Percentiles rank a stretch among this genome's conserved stretches.
Conservation (phyloP, 2,113 vertebrate species). For the Diphyllodes magnificus region DNA sequence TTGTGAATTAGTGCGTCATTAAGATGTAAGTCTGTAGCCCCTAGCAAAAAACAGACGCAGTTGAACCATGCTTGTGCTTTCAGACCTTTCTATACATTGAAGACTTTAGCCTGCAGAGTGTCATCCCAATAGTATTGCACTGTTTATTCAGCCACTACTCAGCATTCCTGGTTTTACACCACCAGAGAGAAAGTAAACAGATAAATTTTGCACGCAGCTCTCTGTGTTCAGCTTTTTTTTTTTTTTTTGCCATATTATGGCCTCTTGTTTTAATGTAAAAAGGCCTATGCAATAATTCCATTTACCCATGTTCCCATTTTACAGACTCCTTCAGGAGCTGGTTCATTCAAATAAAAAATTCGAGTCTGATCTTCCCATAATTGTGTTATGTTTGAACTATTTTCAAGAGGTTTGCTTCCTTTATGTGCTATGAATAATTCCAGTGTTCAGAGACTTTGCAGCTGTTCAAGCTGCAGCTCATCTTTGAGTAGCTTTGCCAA, state of each 20-base stretch:
- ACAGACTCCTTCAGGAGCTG: neutral
- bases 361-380: neutral
- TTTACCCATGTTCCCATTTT: neutral
- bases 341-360: slow-evolving; percentile 18
- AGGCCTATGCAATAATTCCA: neutral
- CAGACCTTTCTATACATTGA: neutral
- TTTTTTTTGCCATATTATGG: neutral
- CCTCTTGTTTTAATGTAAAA: neutral
- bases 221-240: neutral
- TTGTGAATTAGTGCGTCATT: neutral
- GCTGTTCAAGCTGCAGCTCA: slow-evolving; percentile 23
- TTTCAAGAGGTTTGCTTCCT: slow-evolving; percentile 24
- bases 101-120: neutral
- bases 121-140: neutral
- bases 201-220: neutral
- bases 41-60: neutral
- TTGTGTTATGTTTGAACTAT: neutral
- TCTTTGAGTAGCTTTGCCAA: neutral
- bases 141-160: neutral
- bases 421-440: slow-evolving; percentile 51
- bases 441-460: slow-evolving; percentile 14
- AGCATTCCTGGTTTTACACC: neutral
- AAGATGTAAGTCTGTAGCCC: neutral
- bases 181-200: neutral
- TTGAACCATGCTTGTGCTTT: neutral